These are phyloP conservation scores for Oryzias celebensis DNA, from an alignment of 2,113 vertebrate genomes.

Conservation along the genomic window DNA sequence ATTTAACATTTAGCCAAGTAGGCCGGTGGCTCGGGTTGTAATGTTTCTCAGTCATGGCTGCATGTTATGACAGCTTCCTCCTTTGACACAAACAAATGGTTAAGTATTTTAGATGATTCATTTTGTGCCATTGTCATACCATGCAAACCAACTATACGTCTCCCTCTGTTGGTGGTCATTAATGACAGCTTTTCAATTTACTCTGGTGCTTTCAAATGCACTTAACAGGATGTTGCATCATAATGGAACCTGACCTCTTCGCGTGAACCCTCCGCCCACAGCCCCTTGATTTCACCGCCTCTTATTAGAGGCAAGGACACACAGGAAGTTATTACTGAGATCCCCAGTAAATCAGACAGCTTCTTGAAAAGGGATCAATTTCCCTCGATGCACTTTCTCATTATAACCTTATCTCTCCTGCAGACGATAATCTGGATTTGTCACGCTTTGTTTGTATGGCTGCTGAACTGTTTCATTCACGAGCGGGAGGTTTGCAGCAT, in stretches of 20 bases:
- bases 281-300: conserved; percentile 36
- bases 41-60: conserved; percentile 43
- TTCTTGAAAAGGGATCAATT: conserved; percentile 76
- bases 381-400: conserved; percentile 75
- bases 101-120: conserved; percentile 40
- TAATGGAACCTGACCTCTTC: conserved; percentile 62
- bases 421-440: conserved; percentile 80
- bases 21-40: conserved; percentile 46
- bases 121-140: conserved; percentile 28
- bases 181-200: conserved; percentile 41
- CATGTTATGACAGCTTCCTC: neutral
- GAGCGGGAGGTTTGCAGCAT: conserved; percentile 40
- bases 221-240: conserved; percentile 59
- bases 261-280: conserved; percentile 35
- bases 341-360: conserved; percentile 71
- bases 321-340: conserved; percentile 77
- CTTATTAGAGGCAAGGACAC: conserved; percentile 61
- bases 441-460: conserved; percentile 77
- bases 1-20: conserved; percentile 58
- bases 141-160: conserved; percentile 15
- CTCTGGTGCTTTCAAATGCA: conserved; percentile 22
- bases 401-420: conserved; percentile 76
- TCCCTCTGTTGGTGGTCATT: conserved; percentile 27
- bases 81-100: conserved; percentile 45
- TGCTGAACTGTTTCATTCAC: conserved; percentile 71